Conservation (phyloP, 2,113 vertebrate species). For the Paramisgurnus dabryanus region DNA sequence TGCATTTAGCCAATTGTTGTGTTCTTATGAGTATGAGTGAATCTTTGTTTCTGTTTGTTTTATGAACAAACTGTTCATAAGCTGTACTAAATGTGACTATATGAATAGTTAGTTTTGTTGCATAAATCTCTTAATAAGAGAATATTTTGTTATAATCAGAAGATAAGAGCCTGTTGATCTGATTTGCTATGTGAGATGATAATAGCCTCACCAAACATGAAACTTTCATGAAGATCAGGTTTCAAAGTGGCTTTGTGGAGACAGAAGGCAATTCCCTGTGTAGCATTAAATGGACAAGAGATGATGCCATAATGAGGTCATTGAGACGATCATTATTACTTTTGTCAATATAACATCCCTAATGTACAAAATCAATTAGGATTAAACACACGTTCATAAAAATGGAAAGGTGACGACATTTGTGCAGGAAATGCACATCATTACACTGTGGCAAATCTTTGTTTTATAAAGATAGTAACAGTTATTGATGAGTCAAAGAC, state of each 20-base stretch:
- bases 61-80: too few relatives aligned
- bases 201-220: slow-evolving; percentile 43
- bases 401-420: neutral
- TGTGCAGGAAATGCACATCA: too few relatives aligned
- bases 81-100: too few relatives aligned
- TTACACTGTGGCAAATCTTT: too few relatives aligned
- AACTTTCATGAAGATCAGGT: slow-evolving; percentile 54
- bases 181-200: slow-evolving; percentile 36
- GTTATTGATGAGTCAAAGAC: too few relatives aligned
- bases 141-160: neutral
- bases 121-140: slow-evolving; percentile 45
- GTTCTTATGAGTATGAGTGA: neutral
- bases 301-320: slow-evolving; percentile 32
- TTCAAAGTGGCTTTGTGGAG: slow-evolving; percentile 23
- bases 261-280: slow-evolving; percentile 32
- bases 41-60: too few relatives aligned
- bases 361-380: neutral
- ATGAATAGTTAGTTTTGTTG: too few relatives aligned
- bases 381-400: neutral
- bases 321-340: neutral
- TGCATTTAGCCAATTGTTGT: neutral
- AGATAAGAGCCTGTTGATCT: slow-evolving; percentile 8
- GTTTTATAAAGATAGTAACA: too few relatives aligned
- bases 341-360: neutral
- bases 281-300: slow-evolving; percentile 17